These are phyloP conservation scores for Allacma fusca DNA, from an alignment of 2,888 invertebrate species.

Conservation along the genomic window DNA sequence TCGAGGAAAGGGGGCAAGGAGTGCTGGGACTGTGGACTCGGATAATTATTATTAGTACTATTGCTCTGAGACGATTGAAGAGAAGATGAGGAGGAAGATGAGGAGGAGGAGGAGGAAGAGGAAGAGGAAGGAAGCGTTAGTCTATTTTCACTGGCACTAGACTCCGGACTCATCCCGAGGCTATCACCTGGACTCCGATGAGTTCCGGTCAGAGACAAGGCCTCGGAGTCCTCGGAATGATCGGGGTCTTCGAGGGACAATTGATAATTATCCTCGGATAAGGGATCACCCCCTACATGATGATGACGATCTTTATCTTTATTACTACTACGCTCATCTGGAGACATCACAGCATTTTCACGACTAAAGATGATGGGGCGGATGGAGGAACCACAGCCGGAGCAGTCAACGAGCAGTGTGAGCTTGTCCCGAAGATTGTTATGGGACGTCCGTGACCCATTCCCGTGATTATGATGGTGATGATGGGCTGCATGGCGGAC, in stretches of 20 bases:
- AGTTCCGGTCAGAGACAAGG: neutral
- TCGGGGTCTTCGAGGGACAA: conserved; percentile 14
- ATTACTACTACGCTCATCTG: conserved; percentile 2
- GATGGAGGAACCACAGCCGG: conserved; percentile 63
- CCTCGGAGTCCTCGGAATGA: neutral
- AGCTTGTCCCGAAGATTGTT: conserved; percentile 68
- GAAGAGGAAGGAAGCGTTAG: too few species aligned
- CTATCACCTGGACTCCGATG: neutral
- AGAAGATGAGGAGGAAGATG: neutral
- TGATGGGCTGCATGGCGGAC: conserved; percentile 51
- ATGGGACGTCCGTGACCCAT: conserved; percentile 26
- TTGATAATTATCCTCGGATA: conserved; percentile 25
- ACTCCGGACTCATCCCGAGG: too few species aligned
- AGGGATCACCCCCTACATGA: neutral
- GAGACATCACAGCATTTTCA: conserved; percentile 48
- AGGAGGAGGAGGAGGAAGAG: too few species aligned
- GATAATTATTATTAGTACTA: neutral
- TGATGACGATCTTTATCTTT: conserved; percentile 30
- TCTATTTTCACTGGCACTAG: conserved; percentile 46
- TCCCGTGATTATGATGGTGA: conserved; percentile 46
- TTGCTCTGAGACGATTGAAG: neutral
- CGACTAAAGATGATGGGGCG: conserved; percentile 57
- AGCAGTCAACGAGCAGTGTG: conserved; percentile 74
- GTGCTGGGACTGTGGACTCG: too few species aligned
- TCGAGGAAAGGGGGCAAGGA: neutral